Conservation (phyloP, 1,140 invertebrate genomes). For the Gonioctena quinquepunctata region DNA sequence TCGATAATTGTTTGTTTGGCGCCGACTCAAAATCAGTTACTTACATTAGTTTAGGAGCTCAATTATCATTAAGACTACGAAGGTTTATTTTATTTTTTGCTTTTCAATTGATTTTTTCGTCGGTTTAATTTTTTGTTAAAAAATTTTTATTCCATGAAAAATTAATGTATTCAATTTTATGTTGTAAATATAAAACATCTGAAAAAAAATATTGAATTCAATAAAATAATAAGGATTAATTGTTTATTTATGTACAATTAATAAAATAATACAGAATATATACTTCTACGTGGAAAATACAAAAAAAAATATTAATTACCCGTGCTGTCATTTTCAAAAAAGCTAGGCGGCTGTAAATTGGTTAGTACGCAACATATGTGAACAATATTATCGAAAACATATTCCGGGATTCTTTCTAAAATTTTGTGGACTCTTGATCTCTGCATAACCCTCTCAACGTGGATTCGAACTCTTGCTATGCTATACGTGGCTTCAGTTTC, state of each 20-base stretch:
- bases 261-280: neutral
- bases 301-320: too few species aligned
- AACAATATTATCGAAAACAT: slow-evolving; percentile 37
- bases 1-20: too few species aligned
- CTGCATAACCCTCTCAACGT: slow-evolving; percentile 49
- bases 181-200: neutral
- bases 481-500: slow-evolving; percentile 46
- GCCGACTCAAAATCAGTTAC: too few species aligned
- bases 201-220: neutral
- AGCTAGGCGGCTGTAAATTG: slow-evolving; percentile 36
- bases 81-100: too few species aligned
- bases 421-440: slow-evolving; percentile 30
- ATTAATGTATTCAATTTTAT: too few species aligned
- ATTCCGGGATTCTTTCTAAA: slow-evolving; percentile 24
- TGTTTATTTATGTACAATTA: neutral
- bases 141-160: too few species aligned
- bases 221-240: neutral
- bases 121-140: too few species aligned
- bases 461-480: slow-evolving; percentile 48
- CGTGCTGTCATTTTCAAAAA: slow-evolving; percentile 9
- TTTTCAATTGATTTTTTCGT: too few species aligned
- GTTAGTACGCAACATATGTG: slow-evolving; percentile 44
- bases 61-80: too few species aligned
- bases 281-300: neutral
- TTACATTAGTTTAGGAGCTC: too few species aligned